Evolutionary conservation across 2,888 invertebrate species (phyloP), one percentile per base, ranked within the genome.

Genomic region (Torymus auratus): DNA sequence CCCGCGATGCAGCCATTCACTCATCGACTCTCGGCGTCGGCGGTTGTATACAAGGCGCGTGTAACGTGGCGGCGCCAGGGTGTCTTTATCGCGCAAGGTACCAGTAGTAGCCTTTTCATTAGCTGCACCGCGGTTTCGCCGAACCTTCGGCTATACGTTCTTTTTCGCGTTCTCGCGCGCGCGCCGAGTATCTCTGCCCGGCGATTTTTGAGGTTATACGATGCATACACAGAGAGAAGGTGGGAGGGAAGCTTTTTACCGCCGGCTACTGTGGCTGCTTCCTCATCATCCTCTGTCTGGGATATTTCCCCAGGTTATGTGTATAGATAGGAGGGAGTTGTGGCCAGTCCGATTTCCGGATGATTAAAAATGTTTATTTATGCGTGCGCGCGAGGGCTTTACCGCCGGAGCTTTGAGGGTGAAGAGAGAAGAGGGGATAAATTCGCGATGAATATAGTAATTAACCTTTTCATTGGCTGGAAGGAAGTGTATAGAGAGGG

Each of bases 381-480:
- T 80, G 74, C 72, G 69, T 62, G n/a, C 14, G 23, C 23, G 20
- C 41, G n/a, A 56, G 17, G 17, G 53, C 12, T 73, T 68, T 67
- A 60, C 67, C 58, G 53, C 58, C 0, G n/a, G 20, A 10, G 41
- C 78, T 79, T 73, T 68, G 61, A 68, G n/a, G 41, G 41, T 0
- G n/a, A 7, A n/a, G 41, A 14, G 14, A 14, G 17, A 58, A 2
- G 58, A 2, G 60, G 50, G 56, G n/a, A 52, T 2, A 65, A 71
- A 61, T 28, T 53, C 12, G 67, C 56, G 13, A 50, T 74, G 64
- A 53, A 69, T 69, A 62, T 67, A 58, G 69, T 74, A 68, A 82
- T 82, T 72, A 83, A 79, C 82, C 83, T 81, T 85, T 85, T 84
- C 84, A 85, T 80, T 72, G 81, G 67, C 73, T 80, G 79, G 78